These are phyloP conservation scores for Nothoprocta perdicaria DNA, from an alignment of 2,113 vertebrate genomes.

Conservation along the genomic window DNA sequence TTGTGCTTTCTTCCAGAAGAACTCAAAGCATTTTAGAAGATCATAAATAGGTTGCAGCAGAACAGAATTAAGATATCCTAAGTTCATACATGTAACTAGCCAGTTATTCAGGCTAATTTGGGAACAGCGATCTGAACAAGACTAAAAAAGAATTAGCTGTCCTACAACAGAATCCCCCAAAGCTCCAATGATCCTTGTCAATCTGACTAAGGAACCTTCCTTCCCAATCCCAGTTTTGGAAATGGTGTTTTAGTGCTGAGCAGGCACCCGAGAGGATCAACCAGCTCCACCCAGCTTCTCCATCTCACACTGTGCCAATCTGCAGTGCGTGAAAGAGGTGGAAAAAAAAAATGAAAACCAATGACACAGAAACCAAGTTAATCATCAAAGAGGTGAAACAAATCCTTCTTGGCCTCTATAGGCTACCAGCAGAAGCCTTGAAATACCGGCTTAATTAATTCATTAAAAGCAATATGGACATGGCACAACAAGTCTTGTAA, in stretches of 20 bases:
- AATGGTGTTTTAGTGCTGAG: not conserved
- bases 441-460: constrained; percentile 32
- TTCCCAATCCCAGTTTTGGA: not conserved
- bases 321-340: constrained; percentile 9
- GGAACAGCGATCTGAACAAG: not conserved
- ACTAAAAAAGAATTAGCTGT: not conserved
- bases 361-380: constrained; percentile 49
- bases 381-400: not conserved
- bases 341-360: constrained; percentile 23
- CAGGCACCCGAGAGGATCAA: not conserved
- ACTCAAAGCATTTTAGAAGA: not conserved
- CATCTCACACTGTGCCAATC: not conserved
- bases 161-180: not conserved
- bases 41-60: not conserved
- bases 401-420: not conserved
- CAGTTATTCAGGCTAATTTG: not conserved
- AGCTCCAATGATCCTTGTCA: not conserved
- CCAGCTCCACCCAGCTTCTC: constrained; percentile 26
- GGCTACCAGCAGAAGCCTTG: constrained; percentile 35
- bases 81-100: fast-evolving
- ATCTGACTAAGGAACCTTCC: not conserved
- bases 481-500: constrained; percentile 54
- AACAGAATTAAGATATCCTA: not conserved
- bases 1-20: not conserved
- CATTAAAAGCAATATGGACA: not conserved